These are phyloP conservation scores for Phrixothrix hirtus DNA, from an alignment of 2,888 invertebrate species.

Conservation along the genomic window DNA sequence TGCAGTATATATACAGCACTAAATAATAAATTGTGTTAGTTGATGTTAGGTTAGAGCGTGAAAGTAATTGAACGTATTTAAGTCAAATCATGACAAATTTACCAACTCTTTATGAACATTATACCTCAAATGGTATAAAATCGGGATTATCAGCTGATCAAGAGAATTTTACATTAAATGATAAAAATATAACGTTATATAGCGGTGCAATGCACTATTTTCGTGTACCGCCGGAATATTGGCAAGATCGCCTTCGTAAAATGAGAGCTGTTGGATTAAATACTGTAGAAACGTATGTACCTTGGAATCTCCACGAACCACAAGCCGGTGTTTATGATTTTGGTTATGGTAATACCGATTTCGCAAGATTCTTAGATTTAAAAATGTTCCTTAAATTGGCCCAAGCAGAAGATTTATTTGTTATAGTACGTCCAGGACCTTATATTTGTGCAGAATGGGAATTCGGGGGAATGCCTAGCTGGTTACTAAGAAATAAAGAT, in stretches of 20 bases:
- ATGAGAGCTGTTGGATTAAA: constrained; percentile 83
- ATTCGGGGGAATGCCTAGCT: constrained; percentile 49
- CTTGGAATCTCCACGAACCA: constrained; percentile 88
- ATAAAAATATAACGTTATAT: constrained; percentile 52
- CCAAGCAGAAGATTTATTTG: constrained; percentile 74
- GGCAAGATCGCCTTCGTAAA: constrained; percentile 78
- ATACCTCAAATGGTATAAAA: constrained; percentile 50
- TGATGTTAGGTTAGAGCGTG: too few relatives aligned
- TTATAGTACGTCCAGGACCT: constrained; percentile 84
- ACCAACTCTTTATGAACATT: constrained; percentile 57
- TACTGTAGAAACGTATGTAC: constrained; percentile 81
- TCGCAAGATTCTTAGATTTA: constrained; percentile 59
- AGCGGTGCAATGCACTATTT: constrained; percentile 80
- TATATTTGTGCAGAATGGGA: constrained; percentile 94
- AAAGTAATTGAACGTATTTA: too few relatives aligned
- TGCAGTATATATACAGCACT: too few relatives aligned
- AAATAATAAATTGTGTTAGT: too few relatives aligned
- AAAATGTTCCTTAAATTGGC: constrained; percentile 72
- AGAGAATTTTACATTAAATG: constrained; percentile 53
- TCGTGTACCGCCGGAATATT: constrained; percentile 74
- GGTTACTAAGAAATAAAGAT: constrained; percentile 51
- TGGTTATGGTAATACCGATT: constrained; percentile 64
- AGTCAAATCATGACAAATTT: constrained; percentile 2
- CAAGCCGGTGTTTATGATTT: constrained; percentile 67
- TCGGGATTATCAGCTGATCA: constrained; percentile 43